These are phyloP conservation scores for Andrena haemorrhoa DNA, from an alignment of 2,888 invertebrate species.

Conservation along the genomic window DNA sequence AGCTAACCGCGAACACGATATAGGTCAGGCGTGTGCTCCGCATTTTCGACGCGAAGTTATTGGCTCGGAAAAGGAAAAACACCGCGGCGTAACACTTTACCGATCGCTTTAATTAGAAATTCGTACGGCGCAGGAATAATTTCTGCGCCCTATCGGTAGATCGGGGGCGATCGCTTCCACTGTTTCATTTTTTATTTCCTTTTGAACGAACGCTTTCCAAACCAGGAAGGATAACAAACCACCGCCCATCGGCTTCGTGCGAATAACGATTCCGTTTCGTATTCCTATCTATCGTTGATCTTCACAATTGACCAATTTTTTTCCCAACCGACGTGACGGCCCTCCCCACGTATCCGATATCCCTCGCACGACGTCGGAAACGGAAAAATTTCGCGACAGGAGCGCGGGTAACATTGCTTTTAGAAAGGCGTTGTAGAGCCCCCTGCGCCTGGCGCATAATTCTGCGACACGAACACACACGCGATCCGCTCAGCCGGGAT, in stretches of 20 bases:
- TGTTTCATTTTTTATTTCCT: neutral
- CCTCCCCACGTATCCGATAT: neutral
- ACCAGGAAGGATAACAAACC: neutral
- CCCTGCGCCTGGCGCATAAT: conserved; percentile 32
- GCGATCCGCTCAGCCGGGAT: conserved; percentile 57
- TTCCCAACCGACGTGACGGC: conserved; percentile 38
- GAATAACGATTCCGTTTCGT: conserved; percentile 22
- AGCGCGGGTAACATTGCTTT: conserved; percentile 69
- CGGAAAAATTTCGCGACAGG: conserved; percentile 71
- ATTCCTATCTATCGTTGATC: conserved; percentile 25
- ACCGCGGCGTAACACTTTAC: neutral
- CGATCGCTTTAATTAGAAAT: conserved; percentile 18
- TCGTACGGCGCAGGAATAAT: neutral
- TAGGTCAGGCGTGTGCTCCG: neutral
- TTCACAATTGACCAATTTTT: conserved; percentile 43
- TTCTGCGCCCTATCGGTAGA: neutral
- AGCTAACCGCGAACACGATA: conserved; percentile 11
- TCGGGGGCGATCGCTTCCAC: conserved; percentile 11
- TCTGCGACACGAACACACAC: conserved; percentile 40
- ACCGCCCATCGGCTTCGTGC: neutral
- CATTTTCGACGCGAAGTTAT: neutral
- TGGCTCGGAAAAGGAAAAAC: neutral
- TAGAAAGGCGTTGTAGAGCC: conserved; percentile 78
- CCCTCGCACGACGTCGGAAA: conserved; percentile 54
- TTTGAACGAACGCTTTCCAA: conserved; percentile 24